Base-by-base conservation (phyloP, 2,888 invertebrate genomes). In the Mycalesis mineus region DNA sequence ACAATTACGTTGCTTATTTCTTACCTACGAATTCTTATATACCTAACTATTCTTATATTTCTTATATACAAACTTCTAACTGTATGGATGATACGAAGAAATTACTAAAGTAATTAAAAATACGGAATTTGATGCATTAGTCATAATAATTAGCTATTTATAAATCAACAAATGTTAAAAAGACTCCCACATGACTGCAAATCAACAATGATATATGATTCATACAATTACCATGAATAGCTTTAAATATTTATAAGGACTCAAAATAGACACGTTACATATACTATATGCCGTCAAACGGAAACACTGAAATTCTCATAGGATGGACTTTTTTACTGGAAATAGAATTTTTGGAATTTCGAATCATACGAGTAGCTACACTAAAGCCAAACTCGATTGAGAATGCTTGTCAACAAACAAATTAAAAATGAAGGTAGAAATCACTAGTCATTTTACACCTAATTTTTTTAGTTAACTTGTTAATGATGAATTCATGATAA, bases 291-390 rank as follows among this genome's bases (percentile, higher is more conserved):
- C 39, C 15, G 29, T 11, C 45, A 14, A 57, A 57, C 49, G 60
- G 60, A 60, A 60, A 41, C 29, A 29, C 13, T 31, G 15, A 57
- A 54, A 57, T 57, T 57, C 60, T 44, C 37, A 2, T 17, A 53
- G 42, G 39, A 44, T 31, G 37, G 7, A 50, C 22, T 15, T 14
- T 7, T 17, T 14, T 22, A 41, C 40, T 9, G 36, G 28, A 33
- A 48, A 48, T 48, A 48, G 48, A 36, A 17, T 48, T 28, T 11
- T 28, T 33, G 9, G 33, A 33, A 33, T 33, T 33, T 33, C 7
- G 7, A 2, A 33, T 9, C 7, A 33, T 7, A 6, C 33, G n/a
- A 22, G 22, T 22, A 22, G 22, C 5, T n/a, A n/a, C n/a, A n/a
- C n/a, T n/a, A n/a, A n/a, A n/a, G n/a, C n/a, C n/a, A n/a, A n/a